A percentile compares a stretch with the other conserved stretches of the same genome.
Conservation (phyloP, 2,797 vertebrate genomes). For the Prionace glauca region DNA sequence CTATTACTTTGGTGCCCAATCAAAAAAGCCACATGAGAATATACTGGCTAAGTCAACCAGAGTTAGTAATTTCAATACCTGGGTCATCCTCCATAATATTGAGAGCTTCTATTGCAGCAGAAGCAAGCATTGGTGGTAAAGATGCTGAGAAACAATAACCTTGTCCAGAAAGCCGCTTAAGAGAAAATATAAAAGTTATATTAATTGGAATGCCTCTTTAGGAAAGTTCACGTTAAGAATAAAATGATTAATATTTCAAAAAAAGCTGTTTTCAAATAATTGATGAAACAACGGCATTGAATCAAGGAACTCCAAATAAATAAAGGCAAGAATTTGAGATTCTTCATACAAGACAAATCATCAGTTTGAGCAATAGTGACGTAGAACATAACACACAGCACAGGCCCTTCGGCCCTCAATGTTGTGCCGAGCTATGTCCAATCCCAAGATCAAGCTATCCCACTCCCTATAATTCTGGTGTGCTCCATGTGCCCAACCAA, state of each 20-base stretch:
- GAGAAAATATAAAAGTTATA: not conserved
- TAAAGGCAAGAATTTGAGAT: not conserved
- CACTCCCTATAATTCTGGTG: too few relatives aligned
- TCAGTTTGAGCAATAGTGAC: not conserved
- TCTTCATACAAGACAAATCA: not conserved
- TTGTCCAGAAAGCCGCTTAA: conserved; percentile 84
- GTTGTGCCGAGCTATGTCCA: too few relatives aligned
- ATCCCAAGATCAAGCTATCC: too few relatives aligned
- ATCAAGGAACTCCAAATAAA: not conserved
- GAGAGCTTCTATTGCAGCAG: conserved; percentile 87
- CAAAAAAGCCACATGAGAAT: not conserved
- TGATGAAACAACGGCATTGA: not conserved
- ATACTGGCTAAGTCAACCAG: not conserved
- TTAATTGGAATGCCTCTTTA: not conserved
- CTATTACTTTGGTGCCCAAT: not conserved
- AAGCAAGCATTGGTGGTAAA: conserved; percentile 82
- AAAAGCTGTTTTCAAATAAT: not conserved
- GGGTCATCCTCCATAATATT: conserved; percentile 94
- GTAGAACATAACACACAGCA: too few relatives aligned
- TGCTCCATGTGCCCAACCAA: too few relatives aligned
- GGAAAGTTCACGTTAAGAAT: not conserved
- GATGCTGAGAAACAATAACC: conserved; percentile 98
- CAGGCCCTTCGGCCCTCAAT: too few relatives aligned
- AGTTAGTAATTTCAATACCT: conserved; percentile 58
- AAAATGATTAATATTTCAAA: not conserved